phyloP scores from a whole-genome alignment of 1,140 invertebrate genomes.

The Drosophila santomea region DNA sequence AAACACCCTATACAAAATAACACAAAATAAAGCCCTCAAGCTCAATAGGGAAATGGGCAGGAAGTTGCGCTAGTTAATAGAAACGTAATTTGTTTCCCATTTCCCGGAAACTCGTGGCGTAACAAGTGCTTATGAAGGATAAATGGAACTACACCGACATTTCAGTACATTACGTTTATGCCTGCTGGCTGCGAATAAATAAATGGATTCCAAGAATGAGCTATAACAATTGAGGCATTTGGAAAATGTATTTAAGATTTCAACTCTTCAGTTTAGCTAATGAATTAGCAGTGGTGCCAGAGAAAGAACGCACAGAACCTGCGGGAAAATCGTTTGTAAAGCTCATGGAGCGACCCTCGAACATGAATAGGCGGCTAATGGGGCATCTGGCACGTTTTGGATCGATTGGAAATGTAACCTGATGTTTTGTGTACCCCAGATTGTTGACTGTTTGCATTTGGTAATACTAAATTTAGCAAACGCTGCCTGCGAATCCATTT shows the following conservation, averaged over 20 bases:
- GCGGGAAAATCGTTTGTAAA: neutral
- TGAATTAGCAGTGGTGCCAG: neutral
- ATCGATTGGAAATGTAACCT: conserved; percentile 47
- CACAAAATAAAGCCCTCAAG: neutral
- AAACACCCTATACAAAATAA: no score
- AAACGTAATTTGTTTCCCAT: neutral
- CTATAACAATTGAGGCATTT: neutral
- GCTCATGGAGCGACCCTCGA: conserved; percentile 4
- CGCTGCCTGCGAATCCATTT: conserved; percentile 32
- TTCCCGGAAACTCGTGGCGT: conserved; percentile 5
- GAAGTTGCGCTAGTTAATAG: neutral
- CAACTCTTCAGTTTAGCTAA: neutral
- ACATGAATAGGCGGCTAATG: conserved; percentile 18
- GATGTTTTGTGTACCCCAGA: conserved; percentile 40
- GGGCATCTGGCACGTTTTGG: conserved; percentile 38
- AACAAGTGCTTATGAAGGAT: conserved; percentile 3
- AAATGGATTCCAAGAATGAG: neutral
- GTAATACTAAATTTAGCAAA: conserved; percentile 37
- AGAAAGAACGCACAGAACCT: neutral
- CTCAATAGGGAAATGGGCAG: neutral
- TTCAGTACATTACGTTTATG: neutral
- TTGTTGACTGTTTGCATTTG: conserved; percentile 44
- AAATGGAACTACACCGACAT: neutral
- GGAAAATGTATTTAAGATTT: neutral
- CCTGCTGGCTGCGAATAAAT: neutral